A percentile compares a stretch with the other conserved stretches of the same genome.
Conservation (phyloP, 2,888 invertebrate species). For the Arrhopalites spinosus region DNA sequence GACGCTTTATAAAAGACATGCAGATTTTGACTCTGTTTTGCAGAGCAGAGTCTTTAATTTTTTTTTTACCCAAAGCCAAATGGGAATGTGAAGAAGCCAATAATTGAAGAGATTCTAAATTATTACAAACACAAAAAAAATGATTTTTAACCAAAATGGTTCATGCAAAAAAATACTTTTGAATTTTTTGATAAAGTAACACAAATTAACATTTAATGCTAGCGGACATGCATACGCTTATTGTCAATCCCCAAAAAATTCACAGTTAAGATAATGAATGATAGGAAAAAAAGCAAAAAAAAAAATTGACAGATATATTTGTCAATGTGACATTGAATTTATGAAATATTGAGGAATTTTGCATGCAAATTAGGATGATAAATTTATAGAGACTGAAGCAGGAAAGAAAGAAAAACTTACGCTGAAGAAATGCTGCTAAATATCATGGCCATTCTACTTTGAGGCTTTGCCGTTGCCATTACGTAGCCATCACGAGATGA, state of each 20-base stretch:
- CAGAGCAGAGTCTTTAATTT: too few species aligned
- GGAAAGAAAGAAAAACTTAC: constrained; percentile 51
- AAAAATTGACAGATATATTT: too few species aligned
- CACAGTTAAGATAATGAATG: too few species aligned
- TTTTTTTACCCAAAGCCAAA: constrained; percentile 54
- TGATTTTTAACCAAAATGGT: constrained; percentile 2
- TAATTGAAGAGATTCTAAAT: constrained; percentile 52
- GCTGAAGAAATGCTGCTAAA: constrained; percentile 52
- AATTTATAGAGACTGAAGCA: too few species aligned
- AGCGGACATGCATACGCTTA: too few species aligned
- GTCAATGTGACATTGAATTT: not conserved
- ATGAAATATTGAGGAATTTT: not conserved
- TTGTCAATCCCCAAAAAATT: too few species aligned
- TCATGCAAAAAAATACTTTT: not conserved
- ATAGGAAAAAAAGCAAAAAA: too few species aligned
- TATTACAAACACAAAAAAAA: constrained; percentile 26
- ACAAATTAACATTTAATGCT: too few species aligned
- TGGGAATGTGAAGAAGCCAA: constrained; percentile 53
- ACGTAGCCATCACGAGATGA: constrained; percentile 53
- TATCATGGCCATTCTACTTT: constrained; percentile 48
- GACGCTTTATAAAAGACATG: not conserved
- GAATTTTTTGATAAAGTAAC: not conserved
- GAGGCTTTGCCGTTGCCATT: constrained; percentile 44
- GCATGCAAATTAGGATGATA: too few species aligned
- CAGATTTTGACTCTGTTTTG: not conserved